Evolutionary conservation across 2,888 invertebrate species (phyloP).

Genomic region (Tortrix viridana): DNA sequence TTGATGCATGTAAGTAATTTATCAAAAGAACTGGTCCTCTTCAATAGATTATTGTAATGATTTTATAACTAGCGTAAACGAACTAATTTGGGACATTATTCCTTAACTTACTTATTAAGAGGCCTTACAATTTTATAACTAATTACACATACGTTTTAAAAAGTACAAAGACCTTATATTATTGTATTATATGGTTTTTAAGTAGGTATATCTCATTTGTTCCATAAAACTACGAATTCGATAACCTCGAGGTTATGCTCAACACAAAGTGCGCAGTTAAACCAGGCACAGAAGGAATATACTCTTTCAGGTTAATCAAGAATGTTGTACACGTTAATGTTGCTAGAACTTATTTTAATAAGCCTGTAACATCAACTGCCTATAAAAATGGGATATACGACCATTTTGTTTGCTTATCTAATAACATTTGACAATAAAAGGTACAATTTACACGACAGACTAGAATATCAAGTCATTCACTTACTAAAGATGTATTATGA

Average conservation of each 20-base stretch:
- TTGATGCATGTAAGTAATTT: not conserved
- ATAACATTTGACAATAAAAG: constrained; percentile 6
- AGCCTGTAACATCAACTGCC: constrained; percentile 24
- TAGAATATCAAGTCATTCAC: constrained; percentile 22
- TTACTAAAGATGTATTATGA: constrained; percentile 5
- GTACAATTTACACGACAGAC: constrained; percentile 17
- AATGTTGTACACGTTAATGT: constrained; percentile 22
- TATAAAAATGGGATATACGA: constrained; percentile 27
- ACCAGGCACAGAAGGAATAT: too few species aligned
- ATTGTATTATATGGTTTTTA: too few species aligned
- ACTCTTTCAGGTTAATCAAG: not conserved
- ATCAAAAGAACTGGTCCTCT: constrained; percentile 30
- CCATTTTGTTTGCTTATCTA: constrained; percentile 27
- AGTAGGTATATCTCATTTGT: too few species aligned
- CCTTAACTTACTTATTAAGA: too few species aligned
- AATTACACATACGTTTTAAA: too few species aligned
- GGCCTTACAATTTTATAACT: too few species aligned
- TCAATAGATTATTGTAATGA: constrained; percentile 6
- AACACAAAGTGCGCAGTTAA: too few species aligned
- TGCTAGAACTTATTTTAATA: constrained; percentile 23
- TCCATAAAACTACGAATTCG: too few species aligned
- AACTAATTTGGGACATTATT: constrained; percentile 18
- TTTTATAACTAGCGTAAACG: constrained; percentile 1
- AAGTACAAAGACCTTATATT: too few species aligned
- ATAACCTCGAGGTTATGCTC: too few species aligned